Evolutionary conservation across 1,140 invertebrate species (phyloP), one percentile per base, ranked within the genome.

Genomic region (Caerostris extrusa): DNA sequence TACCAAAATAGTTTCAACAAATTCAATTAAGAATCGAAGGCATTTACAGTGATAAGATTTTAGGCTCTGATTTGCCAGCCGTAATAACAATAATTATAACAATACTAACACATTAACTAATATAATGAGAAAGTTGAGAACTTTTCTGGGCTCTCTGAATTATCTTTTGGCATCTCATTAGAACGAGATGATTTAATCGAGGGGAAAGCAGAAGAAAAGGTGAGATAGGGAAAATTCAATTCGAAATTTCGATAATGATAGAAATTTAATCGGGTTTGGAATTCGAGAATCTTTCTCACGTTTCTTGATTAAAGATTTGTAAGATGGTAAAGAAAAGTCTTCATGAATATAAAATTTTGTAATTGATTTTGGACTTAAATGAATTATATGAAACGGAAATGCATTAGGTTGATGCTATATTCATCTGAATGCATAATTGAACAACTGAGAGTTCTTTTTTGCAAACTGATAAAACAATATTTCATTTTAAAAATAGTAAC

Each of bases 61-160:
- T 55, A 8, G 14, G 82, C 56, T 57, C 14, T 14, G 82, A 77
- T 77, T 77, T 77, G 3, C 7, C 50, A 4, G 69, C 69, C n/a
- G 82, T 83, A 83, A 58, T 83, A 58, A 83, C 56, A 83, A 83
- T 83, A 83, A 83, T 83, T 83, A 83, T 58, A 56, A 83, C 82
- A 83, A 83, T 83, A 83, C 14, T 83, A 83, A 83, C 82, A 83
- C 53, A 83, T 83, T 83, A 83, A 57, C 82, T 83, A 58, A 83
- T 57, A 83, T 83, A 83, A 83, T 83, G 82, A 83, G 81, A 83
- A 57, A 10, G 56, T 57, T 4, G 14, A 6, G 71, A 19, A 57
- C 55, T 57, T 56, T 83, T 14, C 34, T 77, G 19, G n/a, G n/a
- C 50, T 34, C 34, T 14, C 10, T 17, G 53, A 57, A 58, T 83